Base-by-base conservation (phyloP, 2,113 vertebrate genomes). In the Dissostichus mawsoni region DNA sequence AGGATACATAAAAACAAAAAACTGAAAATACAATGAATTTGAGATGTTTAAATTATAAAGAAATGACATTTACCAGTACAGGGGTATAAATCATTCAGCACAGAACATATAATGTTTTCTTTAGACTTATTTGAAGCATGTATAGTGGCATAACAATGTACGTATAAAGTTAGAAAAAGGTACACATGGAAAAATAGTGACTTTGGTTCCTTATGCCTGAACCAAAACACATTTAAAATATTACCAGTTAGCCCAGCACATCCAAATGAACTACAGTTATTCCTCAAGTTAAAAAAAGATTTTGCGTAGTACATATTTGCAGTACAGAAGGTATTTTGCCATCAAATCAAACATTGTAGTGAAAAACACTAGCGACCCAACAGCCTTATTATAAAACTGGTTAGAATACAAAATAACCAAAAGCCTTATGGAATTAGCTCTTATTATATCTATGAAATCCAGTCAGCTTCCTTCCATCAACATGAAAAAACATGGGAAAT, bases 291-390 rank as follows among this genome's bases (percentile, higher is more conserved):
- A 80, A 77, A 80, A 85, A 47, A 90, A 91, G 29, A 87, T 80
- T 90, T 94, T 94, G 94, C 93, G 95, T 94, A 94, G 92, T 71
- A 87, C 59, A 84, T 87, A 80, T 88, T 74, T 83, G 79, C 82
- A 75, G 62, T 81, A 82, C 59, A 78, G 53, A 78, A 62, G 29
- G 29, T 29, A 77, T 62, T 56, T 57, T 45, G 75, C 66, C 36
- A 56, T 75, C 5, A 5, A 74, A 81, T 83, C 74, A 78, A 71
- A 58, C 58, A 57, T 23, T 68, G 74, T 14, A 56, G 47, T 71
- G 59, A 69, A 80, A 90, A 83, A 86, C 69, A 76, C 81, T 70
- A 77, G 51, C 69, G 18, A 74, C 70, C 75, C 71, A 41, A 68
- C n/a, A 74, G 75, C 62, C 74, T 82, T 73, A 87, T 69, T 85